Percentiles rank a stretch among this genome's conserved stretches.
Conservation (phyloP, 2,113 vertebrate genomes). For the Leucopsar rothschildi region DNA sequence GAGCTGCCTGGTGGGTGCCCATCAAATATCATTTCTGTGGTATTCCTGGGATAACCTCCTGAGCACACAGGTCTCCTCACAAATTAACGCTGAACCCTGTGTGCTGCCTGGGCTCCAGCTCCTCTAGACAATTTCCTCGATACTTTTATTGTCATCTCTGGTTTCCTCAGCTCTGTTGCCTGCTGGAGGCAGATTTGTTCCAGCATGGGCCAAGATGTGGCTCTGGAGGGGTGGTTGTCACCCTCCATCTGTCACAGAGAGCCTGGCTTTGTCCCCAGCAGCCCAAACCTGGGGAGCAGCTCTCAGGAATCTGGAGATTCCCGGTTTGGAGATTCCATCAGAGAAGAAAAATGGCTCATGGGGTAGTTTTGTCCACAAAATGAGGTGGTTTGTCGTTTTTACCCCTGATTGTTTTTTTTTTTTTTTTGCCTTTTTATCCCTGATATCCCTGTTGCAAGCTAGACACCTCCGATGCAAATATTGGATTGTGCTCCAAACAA, state of each 20-base stretch:
- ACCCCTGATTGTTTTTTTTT: too few species aligned
- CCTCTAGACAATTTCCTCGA: constrained; percentile 8
- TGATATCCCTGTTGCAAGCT: accelerated
- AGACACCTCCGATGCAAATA: accelerated
- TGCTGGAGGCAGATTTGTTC: constrained; percentile 32
- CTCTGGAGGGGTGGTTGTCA: neutral
- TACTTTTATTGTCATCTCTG: constrained; percentile 31
- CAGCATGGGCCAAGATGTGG: neutral
- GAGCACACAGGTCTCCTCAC: neutral
- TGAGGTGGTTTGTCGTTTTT: neutral
- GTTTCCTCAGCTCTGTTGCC: neutral
- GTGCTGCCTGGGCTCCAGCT: neutral
- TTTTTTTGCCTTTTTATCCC: neutral
- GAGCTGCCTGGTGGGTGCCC: constrained; percentile 50
- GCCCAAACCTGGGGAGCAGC: neutral
- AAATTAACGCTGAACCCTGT: neutral
- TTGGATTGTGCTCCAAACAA: neutral
- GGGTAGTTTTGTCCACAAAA: neutral
- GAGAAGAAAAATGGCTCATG: accelerated
- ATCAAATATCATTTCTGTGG: constrained; percentile 23
- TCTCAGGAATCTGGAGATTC: neutral
- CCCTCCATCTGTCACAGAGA: neutral
- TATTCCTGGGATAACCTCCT: neutral
- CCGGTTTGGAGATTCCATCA: neutral
- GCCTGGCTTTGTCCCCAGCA: accelerated